These are phyloP conservation scores for Sardinella longiceps DNA, from an alignment of 2,797 vertebrate genomes.

Conservation along the genomic window DNA sequence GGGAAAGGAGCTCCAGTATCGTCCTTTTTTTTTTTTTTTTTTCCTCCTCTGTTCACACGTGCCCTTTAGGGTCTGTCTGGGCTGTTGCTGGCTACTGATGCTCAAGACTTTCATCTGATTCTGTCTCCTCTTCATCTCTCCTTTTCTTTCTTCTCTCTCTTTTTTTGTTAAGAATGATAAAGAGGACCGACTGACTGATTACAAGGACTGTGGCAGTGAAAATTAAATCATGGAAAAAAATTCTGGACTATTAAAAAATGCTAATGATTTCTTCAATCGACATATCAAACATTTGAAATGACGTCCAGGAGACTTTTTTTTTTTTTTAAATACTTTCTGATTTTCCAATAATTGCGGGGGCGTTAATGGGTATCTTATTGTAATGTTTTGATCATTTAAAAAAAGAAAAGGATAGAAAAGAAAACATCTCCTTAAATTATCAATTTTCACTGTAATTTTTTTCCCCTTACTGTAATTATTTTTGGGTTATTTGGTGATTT, in stretches of 20 bases:
- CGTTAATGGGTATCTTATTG: conserved; percentile 20
- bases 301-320: conserved; percentile 68
- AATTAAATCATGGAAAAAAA: conserved; percentile 84
- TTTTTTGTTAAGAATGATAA: conserved; percentile 84
- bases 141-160: conserved; percentile 37
- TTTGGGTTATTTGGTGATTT: neutral
- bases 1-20: conserved; percentile 84
- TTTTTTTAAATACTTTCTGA: neutral
- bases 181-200: conserved; percentile 78
- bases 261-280: conserved; percentile 59
- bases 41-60: conserved; percentile 96
- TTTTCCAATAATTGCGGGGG: conserved; percentile 19
- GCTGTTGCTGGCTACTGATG: conserved; percentile 91
- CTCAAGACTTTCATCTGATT: conserved; percentile 94
- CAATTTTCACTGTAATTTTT: conserved; percentile 18
- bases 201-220: conserved; percentile 82
- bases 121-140: neutral
- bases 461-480: neutral
- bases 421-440: conserved; percentile 49
- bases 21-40: conserved; percentile 96
- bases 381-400: conserved; percentile 53
- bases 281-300: conserved; percentile 60
- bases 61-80: conserved; percentile 92
- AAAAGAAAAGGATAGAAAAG: conserved; percentile 57
- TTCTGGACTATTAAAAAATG: conserved; percentile 69